These are phyloP conservation scores for Mimachlamys varia DNA, from an alignment of 2,888 invertebrate genomes.

Conservation along the genomic window DNA sequence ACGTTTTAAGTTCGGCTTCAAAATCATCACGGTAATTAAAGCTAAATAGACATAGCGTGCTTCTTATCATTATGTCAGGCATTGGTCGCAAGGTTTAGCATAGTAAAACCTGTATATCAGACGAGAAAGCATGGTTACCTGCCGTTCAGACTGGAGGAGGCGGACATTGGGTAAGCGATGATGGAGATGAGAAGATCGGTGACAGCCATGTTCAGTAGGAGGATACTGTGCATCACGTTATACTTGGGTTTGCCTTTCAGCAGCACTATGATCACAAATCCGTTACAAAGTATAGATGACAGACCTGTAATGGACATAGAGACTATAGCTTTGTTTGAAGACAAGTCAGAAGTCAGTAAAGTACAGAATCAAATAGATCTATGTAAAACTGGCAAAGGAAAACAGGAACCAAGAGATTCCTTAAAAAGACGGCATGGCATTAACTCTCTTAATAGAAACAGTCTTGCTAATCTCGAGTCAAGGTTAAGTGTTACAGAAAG, in stretches of 20 bases:
- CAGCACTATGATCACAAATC: constrained; percentile 24
- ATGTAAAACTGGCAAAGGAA: background rate
- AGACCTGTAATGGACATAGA: background rate
- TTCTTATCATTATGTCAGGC: background rate
- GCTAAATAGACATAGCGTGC: background rate
- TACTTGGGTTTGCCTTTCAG: constrained; percentile 7
- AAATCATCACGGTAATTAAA: too few species aligned
- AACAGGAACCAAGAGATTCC: background rate
- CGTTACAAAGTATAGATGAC: constrained; percentile 16
- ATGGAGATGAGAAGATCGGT: constrained; percentile 15
- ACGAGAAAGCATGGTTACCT: background rate
- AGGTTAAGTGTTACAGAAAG: too few species aligned
- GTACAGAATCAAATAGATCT: too few species aligned
- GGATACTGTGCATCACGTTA: constrained; percentile 15
- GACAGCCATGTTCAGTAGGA: constrained; percentile 31
- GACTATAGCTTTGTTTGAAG: background rate
- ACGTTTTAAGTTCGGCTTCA: too few species aligned
- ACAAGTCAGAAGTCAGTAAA: background rate
- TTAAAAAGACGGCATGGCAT: too few species aligned
- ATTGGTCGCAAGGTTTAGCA: background rate
- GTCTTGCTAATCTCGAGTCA: too few species aligned
- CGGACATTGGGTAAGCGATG: constrained; percentile 32
- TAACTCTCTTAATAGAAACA: too few species aligned
- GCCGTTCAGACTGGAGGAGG: constrained; percentile 37
- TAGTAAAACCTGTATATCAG: background rate